These are phyloP conservation scores for Copidosoma floridanum DNA, from an alignment of 1,140 invertebrate genomes.

Conservation along the genomic window DNA sequence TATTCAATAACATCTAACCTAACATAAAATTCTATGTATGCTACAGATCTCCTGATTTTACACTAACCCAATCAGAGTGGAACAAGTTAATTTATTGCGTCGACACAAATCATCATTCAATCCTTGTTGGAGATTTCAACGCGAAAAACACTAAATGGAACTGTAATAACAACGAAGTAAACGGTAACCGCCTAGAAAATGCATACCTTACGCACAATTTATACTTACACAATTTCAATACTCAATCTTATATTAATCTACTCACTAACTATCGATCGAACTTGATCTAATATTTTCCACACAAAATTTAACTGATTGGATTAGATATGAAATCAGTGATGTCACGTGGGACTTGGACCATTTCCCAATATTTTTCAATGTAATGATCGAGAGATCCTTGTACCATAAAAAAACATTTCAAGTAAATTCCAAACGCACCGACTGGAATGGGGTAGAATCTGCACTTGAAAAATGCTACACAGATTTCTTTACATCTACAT, in stretches of 20 bases:
- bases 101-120: neutral
- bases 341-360: constrained; percentile 40
- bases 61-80: neutral
- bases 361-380: constrained; percentile 34
- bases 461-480: neutral
- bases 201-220: neutral
- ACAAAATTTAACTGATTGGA: constrained; percentile 27
- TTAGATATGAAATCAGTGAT: constrained; percentile 34
- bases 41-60: neutral
- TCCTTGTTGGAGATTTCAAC: constrained; percentile 1
- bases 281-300: constrained; percentile 26
- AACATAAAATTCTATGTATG: neutral
- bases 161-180: neutral
- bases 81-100: neutral
- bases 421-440: constrained; percentile 7
- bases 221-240: neutral
- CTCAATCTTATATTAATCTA: neutral
- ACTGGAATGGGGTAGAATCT: neutral
- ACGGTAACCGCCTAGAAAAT: neutral
- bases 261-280: neutral
- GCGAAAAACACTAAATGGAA: neutral
- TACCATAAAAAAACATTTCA: constrained; percentile 10
- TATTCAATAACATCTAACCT: neutral
- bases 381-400: constrained; percentile 27
- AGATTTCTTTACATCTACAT: neutral